Percentiles rank a stretch among this genome's conserved stretches.
These are phyloP conservation scores for Astropecten irregularis DNA, from an alignment of 53 echinoderm and acorn worm species.

Conservation along the genomic window DNA sequence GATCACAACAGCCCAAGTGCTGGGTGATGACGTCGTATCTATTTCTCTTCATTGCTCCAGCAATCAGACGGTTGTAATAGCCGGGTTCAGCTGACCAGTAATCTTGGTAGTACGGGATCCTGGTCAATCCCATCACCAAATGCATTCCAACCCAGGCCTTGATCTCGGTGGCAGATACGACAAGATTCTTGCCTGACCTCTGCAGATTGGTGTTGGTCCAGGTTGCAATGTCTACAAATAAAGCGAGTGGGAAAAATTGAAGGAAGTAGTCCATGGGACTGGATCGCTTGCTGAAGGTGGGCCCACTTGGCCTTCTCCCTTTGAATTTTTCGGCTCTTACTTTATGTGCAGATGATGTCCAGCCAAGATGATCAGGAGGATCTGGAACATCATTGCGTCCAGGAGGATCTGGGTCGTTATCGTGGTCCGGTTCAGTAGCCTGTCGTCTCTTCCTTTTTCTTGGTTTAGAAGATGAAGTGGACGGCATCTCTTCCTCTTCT, in stretches of 20 bases:
- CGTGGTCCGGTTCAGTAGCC: not conserved
- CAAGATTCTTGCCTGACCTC: not conserved
- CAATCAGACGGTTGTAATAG: constrained; percentile 2
- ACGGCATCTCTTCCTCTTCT: not conserved
- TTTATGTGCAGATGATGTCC: constrained; percentile 3
- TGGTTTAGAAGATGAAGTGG: not conserved
- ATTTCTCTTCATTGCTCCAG: constrained; percentile 13
- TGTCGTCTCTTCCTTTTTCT: not conserved
- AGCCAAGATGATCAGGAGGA: constrained; percentile 1
- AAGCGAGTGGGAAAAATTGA: constrained; percentile 6
- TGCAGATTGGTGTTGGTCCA: constrained; percentile 44
- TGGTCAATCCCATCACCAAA: constrained; percentile 33
- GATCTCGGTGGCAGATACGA: not conserved
- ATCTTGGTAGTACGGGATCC: not conserved
- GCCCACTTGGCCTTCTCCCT: constrained; percentile 15
- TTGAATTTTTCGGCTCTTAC: not conserved
- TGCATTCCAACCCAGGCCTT: constrained; percentile 26
- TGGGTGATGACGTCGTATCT: constrained; percentile 4
- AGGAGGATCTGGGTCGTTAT: constrained; percentile 6
- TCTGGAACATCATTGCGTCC: not conserved
- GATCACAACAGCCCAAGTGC: constrained; percentile 13
- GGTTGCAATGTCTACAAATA: not conserved
- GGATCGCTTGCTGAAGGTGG: not conserved
- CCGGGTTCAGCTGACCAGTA: constrained; percentile 39
- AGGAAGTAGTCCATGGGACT: constrained; percentile 21